Evolutionary conservation across 2,113 vertebrate genomes (phyloP).

Genomic region (Sturnus vulgaris): DNA sequence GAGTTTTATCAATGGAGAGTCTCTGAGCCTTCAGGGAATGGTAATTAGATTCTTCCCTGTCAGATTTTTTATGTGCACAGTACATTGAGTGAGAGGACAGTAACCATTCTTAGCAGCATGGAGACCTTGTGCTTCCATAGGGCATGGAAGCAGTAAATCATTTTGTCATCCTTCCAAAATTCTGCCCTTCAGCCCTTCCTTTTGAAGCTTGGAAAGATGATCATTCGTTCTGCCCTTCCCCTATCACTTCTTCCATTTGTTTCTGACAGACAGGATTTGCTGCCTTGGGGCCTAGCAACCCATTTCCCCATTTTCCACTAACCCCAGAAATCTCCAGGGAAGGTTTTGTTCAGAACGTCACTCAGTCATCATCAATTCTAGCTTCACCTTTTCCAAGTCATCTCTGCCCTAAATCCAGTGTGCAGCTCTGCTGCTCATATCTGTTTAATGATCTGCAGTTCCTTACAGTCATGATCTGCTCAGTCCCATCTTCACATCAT

Average conservation of each 20-base stretch:
- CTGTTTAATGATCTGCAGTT: background rate
- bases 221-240: background rate
- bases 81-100: background rate
- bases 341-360: background rate
- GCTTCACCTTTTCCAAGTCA: background rate
- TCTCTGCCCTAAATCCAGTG: background rate
- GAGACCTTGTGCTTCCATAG: background rate
- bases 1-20: background rate
- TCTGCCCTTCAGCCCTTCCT: background rate
- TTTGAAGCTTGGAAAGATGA: background rate
- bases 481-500: background rate
- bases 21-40: background rate
- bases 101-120: slow-evolving; percentile 2
- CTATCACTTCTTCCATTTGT: background rate
- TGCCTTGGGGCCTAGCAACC: background rate
- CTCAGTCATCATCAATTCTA: background rate
- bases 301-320: background rate
- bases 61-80: background rate
- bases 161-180: background rate
- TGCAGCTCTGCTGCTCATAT: background rate
- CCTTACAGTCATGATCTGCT: background rate
- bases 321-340: background rate
- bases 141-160: background rate
- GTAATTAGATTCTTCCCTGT: background rate
- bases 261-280: background rate